phyloP scores from a whole-genome alignment of 1,140 invertebrate species.

The Manduca sexta region DNA sequence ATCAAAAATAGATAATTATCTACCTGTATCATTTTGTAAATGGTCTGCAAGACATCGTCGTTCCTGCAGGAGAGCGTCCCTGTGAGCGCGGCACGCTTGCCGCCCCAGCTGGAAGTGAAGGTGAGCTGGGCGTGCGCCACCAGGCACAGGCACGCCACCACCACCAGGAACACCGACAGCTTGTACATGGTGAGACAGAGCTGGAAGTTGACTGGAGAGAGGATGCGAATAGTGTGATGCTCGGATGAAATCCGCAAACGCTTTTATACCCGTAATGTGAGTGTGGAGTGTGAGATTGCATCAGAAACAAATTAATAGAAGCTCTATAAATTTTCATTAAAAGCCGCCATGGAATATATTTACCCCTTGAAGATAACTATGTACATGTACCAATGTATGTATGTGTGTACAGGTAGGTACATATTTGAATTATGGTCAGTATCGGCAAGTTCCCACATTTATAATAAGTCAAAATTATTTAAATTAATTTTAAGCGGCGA shows the following conservation, averaged over 20 bases:
- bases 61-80: constrained; percentile 36
- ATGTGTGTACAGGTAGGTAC: too few relatives aligned
- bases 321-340: too few relatives aligned
- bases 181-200: constrained; percentile 45
- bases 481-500: too few relatives aligned
- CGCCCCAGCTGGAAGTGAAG: constrained; percentile 60
- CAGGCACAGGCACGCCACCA: constrained; percentile 36
- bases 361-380: too few relatives aligned
- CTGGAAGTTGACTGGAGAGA: background rate
- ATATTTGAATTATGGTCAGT: too few relatives aligned
- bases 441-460: too few relatives aligned
- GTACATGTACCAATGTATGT: too few relatives aligned
- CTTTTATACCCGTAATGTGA: constrained; percentile 1
- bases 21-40: constrained; percentile 61
- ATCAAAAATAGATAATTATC: too few relatives aligned
- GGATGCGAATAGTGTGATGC: background rate
- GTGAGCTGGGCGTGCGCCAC: constrained; percentile 48
- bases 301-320: too few relatives aligned
- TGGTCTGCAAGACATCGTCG: constrained; percentile 42
- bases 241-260: background rate
- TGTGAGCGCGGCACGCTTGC: constrained; percentile 35
- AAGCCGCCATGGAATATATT: too few relatives aligned
- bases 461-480: too few relatives aligned
- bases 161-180: constrained; percentile 28
- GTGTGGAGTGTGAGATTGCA: too few relatives aligned